Conservation (phyloP, 2,113 vertebrate genomes). For the Notarius lentiginosus region DNA sequence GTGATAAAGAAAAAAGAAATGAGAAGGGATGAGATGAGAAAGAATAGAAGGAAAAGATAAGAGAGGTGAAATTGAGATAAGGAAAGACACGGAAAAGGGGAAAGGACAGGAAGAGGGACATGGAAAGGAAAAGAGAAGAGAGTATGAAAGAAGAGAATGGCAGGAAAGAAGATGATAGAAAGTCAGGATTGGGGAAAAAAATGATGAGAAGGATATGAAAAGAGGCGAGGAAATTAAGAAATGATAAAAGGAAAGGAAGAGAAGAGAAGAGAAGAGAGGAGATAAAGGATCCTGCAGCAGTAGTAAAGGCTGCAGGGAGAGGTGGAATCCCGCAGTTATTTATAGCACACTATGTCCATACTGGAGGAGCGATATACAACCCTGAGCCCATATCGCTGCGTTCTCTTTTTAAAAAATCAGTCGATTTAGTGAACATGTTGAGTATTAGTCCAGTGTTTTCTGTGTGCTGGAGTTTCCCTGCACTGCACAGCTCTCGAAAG, state of each 20-base stretch:
- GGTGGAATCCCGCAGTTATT: constrained; percentile 37
- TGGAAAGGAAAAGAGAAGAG: constrained; percentile 12
- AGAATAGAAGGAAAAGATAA: not conserved
- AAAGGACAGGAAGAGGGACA: not conserved
- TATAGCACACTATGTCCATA: constrained; percentile 25
- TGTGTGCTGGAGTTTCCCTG: constrained; percentile 16
- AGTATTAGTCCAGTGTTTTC: not conserved
- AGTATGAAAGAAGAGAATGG: not conserved
- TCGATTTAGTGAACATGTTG: not conserved
- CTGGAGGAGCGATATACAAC: constrained; percentile 8
- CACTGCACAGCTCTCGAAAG: constrained; percentile 4
- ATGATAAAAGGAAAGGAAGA: constrained; percentile 39
- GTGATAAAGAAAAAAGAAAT: not conserved
- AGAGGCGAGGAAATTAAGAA: too few relatives aligned
- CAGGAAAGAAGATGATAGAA: constrained; percentile 27
- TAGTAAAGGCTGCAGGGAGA: constrained; percentile 23
- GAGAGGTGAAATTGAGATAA: not conserved
- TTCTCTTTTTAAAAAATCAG: not conserved
- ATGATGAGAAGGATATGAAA: too few relatives aligned
- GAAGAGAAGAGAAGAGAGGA: constrained; percentile 29
- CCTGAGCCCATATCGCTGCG: not conserved
- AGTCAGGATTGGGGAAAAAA: not conserved
- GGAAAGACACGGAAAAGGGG: not conserved
- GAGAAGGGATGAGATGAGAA: not conserved
- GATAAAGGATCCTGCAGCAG: constrained; percentile 9